Evolutionary conservation across 2,888 invertebrate genomes (phyloP).

Genomic region (Perizoma affinitatum): DNA sequence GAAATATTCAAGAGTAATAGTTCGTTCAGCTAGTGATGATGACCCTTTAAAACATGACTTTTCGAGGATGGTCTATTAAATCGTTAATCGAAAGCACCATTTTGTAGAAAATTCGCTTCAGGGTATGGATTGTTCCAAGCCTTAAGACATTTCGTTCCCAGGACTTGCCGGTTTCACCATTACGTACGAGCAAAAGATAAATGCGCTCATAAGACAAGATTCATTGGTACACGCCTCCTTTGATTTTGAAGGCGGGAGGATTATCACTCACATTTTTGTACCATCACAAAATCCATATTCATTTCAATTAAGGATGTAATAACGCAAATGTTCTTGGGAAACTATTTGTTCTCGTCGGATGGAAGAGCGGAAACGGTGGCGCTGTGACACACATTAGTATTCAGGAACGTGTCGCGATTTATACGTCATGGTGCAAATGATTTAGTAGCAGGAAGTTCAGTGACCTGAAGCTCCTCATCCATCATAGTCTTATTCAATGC

Average conservation of each 20-base stretch:
- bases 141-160: not conserved
- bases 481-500: too few relatives aligned
- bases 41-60: too few relatives aligned
- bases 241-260: constrained; percentile 13
- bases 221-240: constrained; percentile 14
- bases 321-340: constrained; percentile 33
- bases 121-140: too few relatives aligned
- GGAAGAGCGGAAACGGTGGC: constrained; percentile 36
- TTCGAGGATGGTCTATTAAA: too few relatives aligned
- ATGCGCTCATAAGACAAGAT: constrained; percentile 13
- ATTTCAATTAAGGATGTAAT: constrained; percentile 37
- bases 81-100: too few relatives aligned
- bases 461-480: constrained; percentile 18
- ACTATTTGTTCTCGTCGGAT: constrained; percentile 35
- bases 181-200: constrained; percentile 9
- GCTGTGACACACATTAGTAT: constrained; percentile 38
- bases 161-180: constrained; percentile 4
- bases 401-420: constrained; percentile 35
- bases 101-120: too few relatives aligned
- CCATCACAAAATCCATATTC: constrained; percentile 33
- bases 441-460: constrained; percentile 29
- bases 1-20: too few relatives aligned
- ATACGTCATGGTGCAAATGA: constrained; percentile 37
- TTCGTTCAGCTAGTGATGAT: too few relatives aligned
- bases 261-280: constrained; percentile 21